Evolutionary conservation across 1,140 invertebrate species (phyloP).

Genomic region (Megathymus violae): DNA sequence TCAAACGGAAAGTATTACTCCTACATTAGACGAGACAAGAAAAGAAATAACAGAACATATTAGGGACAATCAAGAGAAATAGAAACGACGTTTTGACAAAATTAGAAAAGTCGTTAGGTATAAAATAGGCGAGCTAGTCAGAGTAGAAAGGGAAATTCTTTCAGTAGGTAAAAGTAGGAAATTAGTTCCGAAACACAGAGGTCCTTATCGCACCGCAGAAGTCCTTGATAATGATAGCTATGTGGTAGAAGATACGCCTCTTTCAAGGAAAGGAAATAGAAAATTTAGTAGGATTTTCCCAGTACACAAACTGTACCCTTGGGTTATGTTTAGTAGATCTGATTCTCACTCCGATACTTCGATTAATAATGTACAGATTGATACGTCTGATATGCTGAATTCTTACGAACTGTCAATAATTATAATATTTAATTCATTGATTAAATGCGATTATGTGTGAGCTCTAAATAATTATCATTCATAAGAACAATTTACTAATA

Average conservation of each 20-base stretch:
- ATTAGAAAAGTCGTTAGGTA: conserved; percentile 16
- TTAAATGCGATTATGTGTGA: no score
- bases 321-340: conserved; percentile 21
- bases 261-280: neutral
- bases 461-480: no score
- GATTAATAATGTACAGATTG: neutral
- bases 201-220: conserved; percentile 38
- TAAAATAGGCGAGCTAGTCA: conserved; percentile 33
- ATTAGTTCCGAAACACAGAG: conserved; percentile 40
- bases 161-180: conserved; percentile 36
- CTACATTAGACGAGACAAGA: conserved; percentile 7
- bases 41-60: conserved; percentile 29
- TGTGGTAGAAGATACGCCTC: conserved; percentile 38
- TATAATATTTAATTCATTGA: neutral
- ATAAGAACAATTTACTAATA: conserved; percentile 4
- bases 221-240: conserved; percentile 35
- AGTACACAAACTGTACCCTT: conserved; percentile 23
- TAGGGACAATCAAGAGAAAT: conserved; percentile 13
- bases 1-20: conserved; percentile 3
- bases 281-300: conserved; percentile 28
- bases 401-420: neutral
- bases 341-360: conserved; percentile 7
- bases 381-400: neutral
- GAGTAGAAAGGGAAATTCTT: conserved; percentile 32
- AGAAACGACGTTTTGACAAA: conserved; percentile 32